Conservation (phyloP, 2,888 invertebrate species). For the Proisotoma minuta region DNA sequence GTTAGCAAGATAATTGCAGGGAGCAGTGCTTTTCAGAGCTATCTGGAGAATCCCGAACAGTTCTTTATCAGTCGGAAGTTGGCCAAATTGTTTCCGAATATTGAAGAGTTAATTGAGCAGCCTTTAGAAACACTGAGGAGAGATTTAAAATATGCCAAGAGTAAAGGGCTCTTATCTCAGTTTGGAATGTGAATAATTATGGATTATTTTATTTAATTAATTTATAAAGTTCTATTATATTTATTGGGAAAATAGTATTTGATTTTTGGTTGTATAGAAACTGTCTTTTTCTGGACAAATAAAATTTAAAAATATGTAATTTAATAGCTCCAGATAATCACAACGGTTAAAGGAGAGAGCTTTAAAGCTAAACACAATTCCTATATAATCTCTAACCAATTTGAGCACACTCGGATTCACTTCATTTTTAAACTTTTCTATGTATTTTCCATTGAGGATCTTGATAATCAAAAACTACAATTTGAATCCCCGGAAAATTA, state of each 20-base stretch:
- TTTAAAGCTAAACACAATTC: too few species aligned
- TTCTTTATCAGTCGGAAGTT: not conserved
- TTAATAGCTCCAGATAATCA: too few species aligned
- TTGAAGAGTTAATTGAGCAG: not conserved
- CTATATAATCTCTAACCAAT: too few species aligned
- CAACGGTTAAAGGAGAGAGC: too few species aligned
- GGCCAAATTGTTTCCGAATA: not conserved
- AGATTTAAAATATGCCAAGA: not conserved
- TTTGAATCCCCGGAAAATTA: conserved; percentile 15
- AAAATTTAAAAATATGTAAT: too few species aligned
- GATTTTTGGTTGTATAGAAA: too few species aligned
- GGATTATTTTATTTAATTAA: too few species aligned
- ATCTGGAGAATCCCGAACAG: not conserved
- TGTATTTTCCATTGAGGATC: conserved; percentile 15
- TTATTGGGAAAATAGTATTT: too few species aligned
- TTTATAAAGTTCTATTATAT: too few species aligned
- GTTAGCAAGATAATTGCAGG: not conserved
- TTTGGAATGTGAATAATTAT: too few species aligned
- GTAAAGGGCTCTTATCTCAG: too few species aligned
- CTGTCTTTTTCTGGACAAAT: too few species aligned
- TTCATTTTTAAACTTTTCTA: not conserved
- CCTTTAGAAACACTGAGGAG: not conserved
- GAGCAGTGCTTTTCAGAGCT: not conserved
- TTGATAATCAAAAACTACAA: conserved; percentile 14
- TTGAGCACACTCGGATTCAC: not conserved